Evolutionary conservation across 2,113 vertebrate genomes (phyloP).

Genomic region (Rhinolophus ferrumequinum): DNA sequence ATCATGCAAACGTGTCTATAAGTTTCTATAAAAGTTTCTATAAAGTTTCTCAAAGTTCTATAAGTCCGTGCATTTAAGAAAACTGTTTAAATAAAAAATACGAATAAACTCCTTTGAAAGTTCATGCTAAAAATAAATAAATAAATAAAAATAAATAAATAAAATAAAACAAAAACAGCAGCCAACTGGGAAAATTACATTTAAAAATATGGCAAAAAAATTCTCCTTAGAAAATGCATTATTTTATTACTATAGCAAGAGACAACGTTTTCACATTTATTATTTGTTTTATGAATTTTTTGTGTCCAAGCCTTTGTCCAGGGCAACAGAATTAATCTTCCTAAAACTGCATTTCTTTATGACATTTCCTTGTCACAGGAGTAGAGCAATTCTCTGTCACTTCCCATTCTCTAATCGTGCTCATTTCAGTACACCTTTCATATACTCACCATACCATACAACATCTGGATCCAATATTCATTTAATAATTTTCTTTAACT

Average conservation of each 20-base stretch:
- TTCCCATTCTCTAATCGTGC: not conserved
- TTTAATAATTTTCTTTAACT: slow-evolving; percentile 8
- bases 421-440: not conserved
- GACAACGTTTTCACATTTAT: not conserved
- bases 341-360: not conserved
- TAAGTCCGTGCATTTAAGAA: slow-evolving; percentile 40
- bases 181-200: not conserved
- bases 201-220: not conserved
- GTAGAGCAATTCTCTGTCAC: not conserved
- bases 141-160: no score
- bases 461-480: not conserved
- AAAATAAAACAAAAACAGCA: not conserved
- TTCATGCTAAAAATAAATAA: not conserved
- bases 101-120: slow-evolving; percentile 43
- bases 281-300: not conserved
- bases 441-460: not conserved
- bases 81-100: slow-evolving; percentile 52
- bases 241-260: not conserved
- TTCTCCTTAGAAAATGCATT: not conserved
- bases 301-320: not conserved
- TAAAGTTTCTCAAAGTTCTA: no score
- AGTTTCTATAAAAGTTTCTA: no score
- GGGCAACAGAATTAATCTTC: not conserved
- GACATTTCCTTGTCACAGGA: not conserved
- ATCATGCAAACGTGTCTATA: slow-evolving; percentile 34